Evolutionary conservation across 2,113 vertebrate species (phyloP).

Genomic region (Nothobranchius kuhntae): DNA sequence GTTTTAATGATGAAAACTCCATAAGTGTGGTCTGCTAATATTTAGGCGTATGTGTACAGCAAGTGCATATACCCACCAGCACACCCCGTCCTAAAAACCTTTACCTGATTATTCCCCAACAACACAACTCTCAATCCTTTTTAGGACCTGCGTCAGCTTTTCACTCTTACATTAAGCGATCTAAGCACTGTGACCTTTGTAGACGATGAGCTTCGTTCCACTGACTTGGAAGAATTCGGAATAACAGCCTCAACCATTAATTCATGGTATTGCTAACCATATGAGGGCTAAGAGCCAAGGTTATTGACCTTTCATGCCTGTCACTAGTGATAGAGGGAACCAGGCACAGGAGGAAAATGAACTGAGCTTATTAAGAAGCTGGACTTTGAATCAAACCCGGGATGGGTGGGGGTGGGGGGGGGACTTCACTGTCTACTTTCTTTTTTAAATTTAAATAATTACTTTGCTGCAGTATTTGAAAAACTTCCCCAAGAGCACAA

Average conservation of each 20-base stretch:
- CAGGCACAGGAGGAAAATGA: constrained; percentile 47
- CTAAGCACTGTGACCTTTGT: constrained; percentile 75
- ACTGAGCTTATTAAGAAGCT: constrained; percentile 72
- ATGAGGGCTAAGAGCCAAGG: constrained; percentile 75
- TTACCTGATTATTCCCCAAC: constrained; percentile 22
- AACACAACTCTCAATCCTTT: constrained; percentile 42
- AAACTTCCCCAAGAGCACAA: constrained; percentile 33
- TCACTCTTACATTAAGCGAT: constrained; percentile 69
- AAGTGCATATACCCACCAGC: not conserved
- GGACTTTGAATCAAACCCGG: constrained; percentile 53
- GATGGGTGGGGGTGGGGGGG: not conserved
- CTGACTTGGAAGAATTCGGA: constrained; percentile 71
- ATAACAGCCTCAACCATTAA: constrained; percentile 71
- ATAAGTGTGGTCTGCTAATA: not conserved
- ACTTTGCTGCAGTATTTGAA: constrained; percentile 28
- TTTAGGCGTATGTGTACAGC: not conserved
- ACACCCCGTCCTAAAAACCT: constrained; percentile 1
- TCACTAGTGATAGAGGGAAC: constrained; percentile 72
- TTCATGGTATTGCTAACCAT: constrained; percentile 75
- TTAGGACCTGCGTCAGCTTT: constrained; percentile 46
- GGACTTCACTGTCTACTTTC: constrained; percentile 39
- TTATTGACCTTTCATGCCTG: constrained; percentile 81
- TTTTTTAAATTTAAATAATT: constrained; percentile 46
- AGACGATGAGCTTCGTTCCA: constrained; percentile 70
- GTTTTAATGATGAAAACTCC: constrained; percentile 14